These are phyloP conservation scores for Hybognathus amarus DNA, from an alignment of 2,797 vertebrate genomes.

Conservation along the genomic window DNA sequence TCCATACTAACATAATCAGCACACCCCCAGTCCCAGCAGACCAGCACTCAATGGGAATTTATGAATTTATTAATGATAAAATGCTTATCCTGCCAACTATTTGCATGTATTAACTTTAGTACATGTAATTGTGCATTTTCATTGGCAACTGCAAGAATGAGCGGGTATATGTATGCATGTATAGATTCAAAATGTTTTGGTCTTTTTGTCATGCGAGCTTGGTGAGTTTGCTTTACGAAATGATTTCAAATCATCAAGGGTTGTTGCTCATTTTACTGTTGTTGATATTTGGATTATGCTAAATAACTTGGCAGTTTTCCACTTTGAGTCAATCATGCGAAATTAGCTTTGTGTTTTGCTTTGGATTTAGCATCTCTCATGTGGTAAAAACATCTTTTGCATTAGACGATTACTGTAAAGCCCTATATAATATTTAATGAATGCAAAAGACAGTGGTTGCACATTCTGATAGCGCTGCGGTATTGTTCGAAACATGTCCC, in stretches of 20 bases:
- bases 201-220: conserved; percentile 54
- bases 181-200: neutral
- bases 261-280: conserved; percentile 53
- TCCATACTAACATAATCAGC: conserved; percentile 69
- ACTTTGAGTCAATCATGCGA: conserved; percentile 61
- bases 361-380: conserved; percentile 58
- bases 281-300: conserved; percentile 65
- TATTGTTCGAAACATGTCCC: conserved; percentile 2
- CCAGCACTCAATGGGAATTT: conserved; percentile 53
- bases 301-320: conserved; percentile 68
- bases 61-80: conserved; percentile 29
- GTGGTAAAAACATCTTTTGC: conserved; percentile 48
- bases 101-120: conserved; percentile 14
- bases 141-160: neutral
- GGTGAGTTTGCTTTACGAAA: conserved; percentile 65
- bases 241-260: conserved; percentile 64
- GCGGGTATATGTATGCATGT: neutral
- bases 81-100: conserved; percentile 13
- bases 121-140: neutral
- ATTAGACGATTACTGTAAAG: conserved; percentile 20
- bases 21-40: conserved; percentile 72
- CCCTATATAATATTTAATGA: conserved; percentile 24
- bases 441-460: conserved; percentile 12
- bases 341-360: conserved; percentile 61
- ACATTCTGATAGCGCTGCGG: neutral